These are phyloP conservation scores for Drosophila burlai DNA, from an alignment of 1,140 invertebrate species.

Conservation along the genomic window DNA sequence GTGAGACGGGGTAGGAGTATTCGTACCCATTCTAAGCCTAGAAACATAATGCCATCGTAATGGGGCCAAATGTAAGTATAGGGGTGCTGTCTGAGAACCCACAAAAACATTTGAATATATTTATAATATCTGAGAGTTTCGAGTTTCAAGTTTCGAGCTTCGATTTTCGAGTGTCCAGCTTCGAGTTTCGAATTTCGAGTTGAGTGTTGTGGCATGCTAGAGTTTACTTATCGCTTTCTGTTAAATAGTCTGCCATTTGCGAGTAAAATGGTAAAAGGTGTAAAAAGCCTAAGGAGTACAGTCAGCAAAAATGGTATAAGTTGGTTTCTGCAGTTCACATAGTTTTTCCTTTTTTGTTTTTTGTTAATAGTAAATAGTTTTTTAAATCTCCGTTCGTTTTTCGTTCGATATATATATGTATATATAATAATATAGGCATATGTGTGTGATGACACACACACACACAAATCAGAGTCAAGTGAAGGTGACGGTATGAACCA, in stretches of 20 bases:
- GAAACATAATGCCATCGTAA: slow-evolving; percentile 24
- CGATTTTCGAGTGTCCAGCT: neutral
- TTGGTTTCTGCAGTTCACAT: slow-evolving; percentile 59
- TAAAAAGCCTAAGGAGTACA: slow-evolving; percentile 82
- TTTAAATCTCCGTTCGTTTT: slow-evolving; percentile 15
- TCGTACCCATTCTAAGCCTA: slow-evolving; percentile 12
- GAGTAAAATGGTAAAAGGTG: slow-evolving; percentile 81
- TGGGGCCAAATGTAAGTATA: slow-evolving; percentile 22
- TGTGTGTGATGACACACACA: slow-evolving; percentile 4
- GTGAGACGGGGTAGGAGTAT: neutral
- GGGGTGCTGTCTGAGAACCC: slow-evolving; percentile 21
- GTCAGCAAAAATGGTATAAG: slow-evolving; percentile 83
- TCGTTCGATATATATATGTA: slow-evolving; percentile 22
- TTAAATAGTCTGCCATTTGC: slow-evolving; percentile 70
- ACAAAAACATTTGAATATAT: slow-evolving; percentile 13
- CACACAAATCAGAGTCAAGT: slow-evolving; percentile 38
- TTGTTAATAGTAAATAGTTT: slow-evolving; percentile 18
- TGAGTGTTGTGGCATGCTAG: slow-evolving; percentile 57
- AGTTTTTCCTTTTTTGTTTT: slow-evolving; percentile 6
- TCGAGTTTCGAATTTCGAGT: slow-evolving; percentile 10
- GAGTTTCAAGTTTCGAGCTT: neutral
- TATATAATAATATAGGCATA: slow-evolving; percentile 17
- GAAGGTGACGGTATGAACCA: slow-evolving; percentile 15
- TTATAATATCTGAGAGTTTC: slow-evolving; percentile 7
- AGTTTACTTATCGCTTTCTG: slow-evolving; percentile 37